These are phyloP conservation scores for Arizona elegans DNA, from an alignment of 2,113 vertebrate species.

Conservation along the genomic window DNA sequence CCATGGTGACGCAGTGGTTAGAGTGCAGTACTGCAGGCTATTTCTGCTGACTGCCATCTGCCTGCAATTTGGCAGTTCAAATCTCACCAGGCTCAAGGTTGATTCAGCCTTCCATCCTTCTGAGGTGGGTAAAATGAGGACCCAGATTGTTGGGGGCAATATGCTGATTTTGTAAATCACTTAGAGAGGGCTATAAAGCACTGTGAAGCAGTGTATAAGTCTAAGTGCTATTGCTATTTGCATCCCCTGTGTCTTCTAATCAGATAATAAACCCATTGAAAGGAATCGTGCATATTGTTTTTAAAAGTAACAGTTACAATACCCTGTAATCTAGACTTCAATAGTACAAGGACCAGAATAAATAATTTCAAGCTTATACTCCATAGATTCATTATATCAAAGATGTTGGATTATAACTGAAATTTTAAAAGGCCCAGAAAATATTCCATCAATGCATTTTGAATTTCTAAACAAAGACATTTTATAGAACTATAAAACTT, in stretches of 20 bases:
- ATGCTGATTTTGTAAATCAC: no score
- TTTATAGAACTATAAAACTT: background rate
- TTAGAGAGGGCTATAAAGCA: no score
- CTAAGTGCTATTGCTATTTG: background rate
- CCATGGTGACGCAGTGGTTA: no score
- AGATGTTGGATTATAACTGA: background rate
- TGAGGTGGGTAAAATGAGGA: no score
- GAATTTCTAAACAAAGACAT: background rate
- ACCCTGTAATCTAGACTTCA: background rate
- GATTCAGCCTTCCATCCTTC: no score
- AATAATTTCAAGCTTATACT: background rate
- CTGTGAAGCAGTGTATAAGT: no score
- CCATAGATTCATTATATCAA: background rate
- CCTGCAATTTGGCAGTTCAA: no score
- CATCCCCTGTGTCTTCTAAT: background rate
- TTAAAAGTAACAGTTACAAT: background rate
- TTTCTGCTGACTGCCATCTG: no score
- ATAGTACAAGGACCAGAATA: background rate
- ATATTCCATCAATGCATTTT: background rate
- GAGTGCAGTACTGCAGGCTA: no score
- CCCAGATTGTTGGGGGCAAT: no score
- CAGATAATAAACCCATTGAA: background rate
- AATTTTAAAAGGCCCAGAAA: background rate
- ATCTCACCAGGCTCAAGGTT: no score
- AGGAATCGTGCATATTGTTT: background rate